phyloP scores from a whole-genome alignment of 2,113 vertebrate species.

The Procavia capensis region DNA sequence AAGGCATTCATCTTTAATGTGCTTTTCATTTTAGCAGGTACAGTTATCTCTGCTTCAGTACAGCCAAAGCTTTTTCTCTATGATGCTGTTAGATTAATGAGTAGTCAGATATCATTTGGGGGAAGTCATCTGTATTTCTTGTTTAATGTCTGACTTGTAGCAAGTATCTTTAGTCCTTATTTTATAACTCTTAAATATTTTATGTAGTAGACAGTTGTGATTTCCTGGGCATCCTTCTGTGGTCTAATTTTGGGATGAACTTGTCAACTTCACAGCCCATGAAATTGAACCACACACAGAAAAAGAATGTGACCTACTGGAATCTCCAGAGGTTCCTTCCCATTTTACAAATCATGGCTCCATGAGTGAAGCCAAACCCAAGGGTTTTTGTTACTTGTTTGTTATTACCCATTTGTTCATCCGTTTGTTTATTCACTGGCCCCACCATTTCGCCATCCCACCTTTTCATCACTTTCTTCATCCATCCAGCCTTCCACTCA shows the following conservation, averaged over 20 bases:
- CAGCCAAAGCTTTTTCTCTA: background rate
- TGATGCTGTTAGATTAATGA: background rate
- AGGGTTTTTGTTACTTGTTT: background rate
- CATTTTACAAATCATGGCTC: background rate
- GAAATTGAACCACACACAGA: background rate
- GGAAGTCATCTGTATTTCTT: background rate
- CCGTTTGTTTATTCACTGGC: background rate
- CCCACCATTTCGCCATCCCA: background rate
- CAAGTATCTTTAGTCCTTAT: background rate
- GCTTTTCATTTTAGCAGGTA: background rate
- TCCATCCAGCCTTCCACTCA: background rate
- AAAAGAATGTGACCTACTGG: background rate
- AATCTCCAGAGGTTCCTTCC: background rate
- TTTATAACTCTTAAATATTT: background rate
- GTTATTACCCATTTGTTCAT: background rate
- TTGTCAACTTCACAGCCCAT: background rate
- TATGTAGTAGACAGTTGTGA: background rate
- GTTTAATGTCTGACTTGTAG: constrained; percentile 8
- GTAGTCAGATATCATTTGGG: background rate
- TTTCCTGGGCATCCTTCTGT: background rate
- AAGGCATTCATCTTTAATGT: background rate
- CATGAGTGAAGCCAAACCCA: background rate
- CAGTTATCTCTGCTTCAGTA: background rate
- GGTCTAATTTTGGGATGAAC: background rate
- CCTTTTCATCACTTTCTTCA: background rate